Conservation (phyloP, 2,888 invertebrate genomes). For the Ophion costatus region DNA sequence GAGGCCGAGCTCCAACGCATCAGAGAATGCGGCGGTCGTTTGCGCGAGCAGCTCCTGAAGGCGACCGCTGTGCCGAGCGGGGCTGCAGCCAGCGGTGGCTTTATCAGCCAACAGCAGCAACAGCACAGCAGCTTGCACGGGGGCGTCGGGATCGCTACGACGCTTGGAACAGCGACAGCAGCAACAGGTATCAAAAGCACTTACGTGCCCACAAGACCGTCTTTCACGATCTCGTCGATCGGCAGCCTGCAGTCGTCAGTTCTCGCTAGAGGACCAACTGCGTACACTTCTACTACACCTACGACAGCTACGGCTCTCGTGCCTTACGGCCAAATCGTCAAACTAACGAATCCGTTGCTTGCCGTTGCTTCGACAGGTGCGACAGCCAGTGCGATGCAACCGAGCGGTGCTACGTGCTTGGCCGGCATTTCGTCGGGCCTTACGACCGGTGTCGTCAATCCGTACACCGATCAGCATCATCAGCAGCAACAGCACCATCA, state of each 20-base stretch:
- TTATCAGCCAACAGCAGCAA: slow-evolving; percentile 71
- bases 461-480: slow-evolving; percentile 78
- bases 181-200: slow-evolving; percentile 75
- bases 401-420: slow-evolving; percentile 76
- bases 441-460: slow-evolving; percentile 80
- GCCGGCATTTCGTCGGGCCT: slow-evolving; percentile 78
- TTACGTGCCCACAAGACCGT: slow-evolving; percentile 43
- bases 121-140: slow-evolving; percentile 82
- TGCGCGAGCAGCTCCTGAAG: slow-evolving; percentile 80
- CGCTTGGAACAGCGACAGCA: slow-evolving; percentile 84
- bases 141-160: slow-evolving; percentile 78
- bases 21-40: slow-evolving; percentile 83
- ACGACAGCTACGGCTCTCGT: slow-evolving; percentile 71
- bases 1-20: slow-evolving; percentile 90
- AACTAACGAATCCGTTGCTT: slow-evolving; percentile 80
- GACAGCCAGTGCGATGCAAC: slow-evolving; percentile 63
- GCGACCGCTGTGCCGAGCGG: slow-evolving; percentile 78
- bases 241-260: slow-evolving; percentile 76
- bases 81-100: slow-evolving; percentile 68
- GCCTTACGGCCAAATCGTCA: slow-evolving; percentile 74
- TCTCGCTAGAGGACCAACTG: slow-evolving; percentile 77
- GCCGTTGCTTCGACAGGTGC: slow-evolving; percentile 78
- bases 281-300: slow-evolving; percentile 56
- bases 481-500: slow-evolving; percentile 82
- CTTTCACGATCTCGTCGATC: slow-evolving; percentile 67